Evolutionary conservation across 2,888 invertebrate species (phyloP).

Genomic region (Eupithecia subumbrata): DNA sequence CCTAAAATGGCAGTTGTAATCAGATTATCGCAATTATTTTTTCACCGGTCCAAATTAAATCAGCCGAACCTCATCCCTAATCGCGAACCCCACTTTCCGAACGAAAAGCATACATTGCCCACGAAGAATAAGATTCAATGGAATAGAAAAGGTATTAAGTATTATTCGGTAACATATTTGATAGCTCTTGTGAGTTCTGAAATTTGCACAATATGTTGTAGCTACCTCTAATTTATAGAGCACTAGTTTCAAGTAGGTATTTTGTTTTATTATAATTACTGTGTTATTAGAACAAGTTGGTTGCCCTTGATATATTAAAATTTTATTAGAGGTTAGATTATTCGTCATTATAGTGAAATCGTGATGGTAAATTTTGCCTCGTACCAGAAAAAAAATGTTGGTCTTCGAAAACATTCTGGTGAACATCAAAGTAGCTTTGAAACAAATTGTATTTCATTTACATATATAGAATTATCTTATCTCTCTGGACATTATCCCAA

Average conservation of each 20-base stretch:
- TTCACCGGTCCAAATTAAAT: conserved; percentile 48
- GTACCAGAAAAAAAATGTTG: background rate
- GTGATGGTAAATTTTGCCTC: background rate
- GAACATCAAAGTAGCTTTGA: background rate
- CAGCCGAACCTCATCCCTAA: conserved; percentile 46
- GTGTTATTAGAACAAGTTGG: no score
- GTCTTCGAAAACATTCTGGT: background rate
- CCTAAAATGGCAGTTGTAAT: conserved; percentile 43
- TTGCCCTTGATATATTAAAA: no score
- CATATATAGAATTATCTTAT: no score
- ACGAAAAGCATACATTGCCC: conserved; percentile 35
- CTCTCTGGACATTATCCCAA: background rate
- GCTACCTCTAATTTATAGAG: no score
- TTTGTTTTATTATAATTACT: background rate
- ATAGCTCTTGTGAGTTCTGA: background rate
- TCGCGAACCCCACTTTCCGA: conserved; percentile 45
- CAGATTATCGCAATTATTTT: conserved; percentile 49
- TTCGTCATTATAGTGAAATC: no score
- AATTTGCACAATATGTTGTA: background rate
- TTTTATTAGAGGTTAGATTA: no score
- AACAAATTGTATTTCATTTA: background rate
- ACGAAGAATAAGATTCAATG: conserved; percentile 24
- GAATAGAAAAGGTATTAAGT: conserved; percentile 17
- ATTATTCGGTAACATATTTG: background rate
- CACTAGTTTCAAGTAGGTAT: background rate